Evolutionary conservation across 2,113 vertebrate genomes (phyloP), one percentile per base, ranked within the genome.

Genomic region (Nymphicus hollandicus): DNA sequence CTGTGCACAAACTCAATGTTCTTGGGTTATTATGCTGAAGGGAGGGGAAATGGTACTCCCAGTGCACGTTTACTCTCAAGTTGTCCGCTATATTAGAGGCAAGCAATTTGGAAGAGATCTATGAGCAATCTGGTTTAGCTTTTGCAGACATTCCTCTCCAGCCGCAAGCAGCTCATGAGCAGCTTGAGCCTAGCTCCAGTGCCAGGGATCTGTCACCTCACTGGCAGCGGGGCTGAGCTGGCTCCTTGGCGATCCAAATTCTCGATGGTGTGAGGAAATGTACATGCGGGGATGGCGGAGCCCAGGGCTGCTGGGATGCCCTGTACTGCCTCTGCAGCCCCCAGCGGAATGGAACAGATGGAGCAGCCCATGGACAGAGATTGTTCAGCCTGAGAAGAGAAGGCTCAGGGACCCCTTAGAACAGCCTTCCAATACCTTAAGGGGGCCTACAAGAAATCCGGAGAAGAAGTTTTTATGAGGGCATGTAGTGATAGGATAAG

Each of bases 131-230:
- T 93, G 92, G 52, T 93, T 91, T 79, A 93, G 86, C 81, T 92
- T 73, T 94, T 80, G 65, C 56, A 91, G 95, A 89, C 88, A 91
- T 95, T 95, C 86, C 86, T 95, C 70, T 93, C 44, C 53, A 95
- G 93, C 91, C 70, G 2, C 93, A 95, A 93, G 92, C 91, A 89
- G 94, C 86, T 92, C 77, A 84, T n/a, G 89, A 93, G 77, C 46
- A 86, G 90, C 58, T 91, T 31, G 4, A 89, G 52, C 25, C 56
- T 60, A 68, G 43, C 43, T 86, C 52, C 3, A 4, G 61, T 92
- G 93, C 95, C 96, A 95, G 91, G 84, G 89, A 94, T 95, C 93
- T 96, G 94, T 95, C 95, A 95, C 95, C 86, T 95, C 86, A 93
- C 83, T 93, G 96, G 86, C 91, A 91, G 69, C 2, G 0, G 17